Percentiles rank a stretch among this genome's conserved stretches.
phyloP scores from a whole-genome alignment of 2,797 vertebrate genomes.

The Carduelis carduelis region DNA sequence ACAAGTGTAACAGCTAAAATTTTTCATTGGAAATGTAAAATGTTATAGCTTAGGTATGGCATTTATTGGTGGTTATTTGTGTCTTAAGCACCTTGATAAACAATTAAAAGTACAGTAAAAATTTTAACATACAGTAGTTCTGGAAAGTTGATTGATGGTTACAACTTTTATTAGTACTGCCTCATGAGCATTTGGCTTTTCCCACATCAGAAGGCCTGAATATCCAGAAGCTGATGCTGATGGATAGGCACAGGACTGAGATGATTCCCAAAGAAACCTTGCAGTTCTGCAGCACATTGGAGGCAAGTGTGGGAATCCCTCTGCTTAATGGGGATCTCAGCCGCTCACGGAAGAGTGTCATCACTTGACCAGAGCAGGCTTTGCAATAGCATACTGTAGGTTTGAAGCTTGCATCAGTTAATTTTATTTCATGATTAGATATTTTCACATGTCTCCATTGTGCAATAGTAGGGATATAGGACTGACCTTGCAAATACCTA shows the following conservation, averaged over 20 bases:
- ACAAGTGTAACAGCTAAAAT: not conserved
- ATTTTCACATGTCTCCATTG: not conserved
- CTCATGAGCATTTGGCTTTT: not conserved
- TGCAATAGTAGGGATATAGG: not conserved
- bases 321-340: not conserved
- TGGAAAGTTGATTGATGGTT: not conserved
- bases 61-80: not conserved
- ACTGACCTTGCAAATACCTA: not conserved
- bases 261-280: not conserved
- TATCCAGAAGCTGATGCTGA: not conserved
- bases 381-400: not conserved
- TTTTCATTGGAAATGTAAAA: not conserved
- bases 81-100: not conserved
- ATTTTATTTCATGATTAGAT: not conserved
- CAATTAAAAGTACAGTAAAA: not conserved
- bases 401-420: not conserved
- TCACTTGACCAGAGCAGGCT: not conserved
- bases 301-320: not conserved
- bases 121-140: not conserved
- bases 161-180: not conserved
- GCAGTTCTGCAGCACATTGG: not conserved
- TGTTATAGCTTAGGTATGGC: not conserved
- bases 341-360: rapidly evolving
- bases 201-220: not conserved
- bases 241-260: not conserved